Evolutionary conservation across 2,113 vertebrate genomes (phyloP).

Genomic region (Pollachius pollachius): DNA sequence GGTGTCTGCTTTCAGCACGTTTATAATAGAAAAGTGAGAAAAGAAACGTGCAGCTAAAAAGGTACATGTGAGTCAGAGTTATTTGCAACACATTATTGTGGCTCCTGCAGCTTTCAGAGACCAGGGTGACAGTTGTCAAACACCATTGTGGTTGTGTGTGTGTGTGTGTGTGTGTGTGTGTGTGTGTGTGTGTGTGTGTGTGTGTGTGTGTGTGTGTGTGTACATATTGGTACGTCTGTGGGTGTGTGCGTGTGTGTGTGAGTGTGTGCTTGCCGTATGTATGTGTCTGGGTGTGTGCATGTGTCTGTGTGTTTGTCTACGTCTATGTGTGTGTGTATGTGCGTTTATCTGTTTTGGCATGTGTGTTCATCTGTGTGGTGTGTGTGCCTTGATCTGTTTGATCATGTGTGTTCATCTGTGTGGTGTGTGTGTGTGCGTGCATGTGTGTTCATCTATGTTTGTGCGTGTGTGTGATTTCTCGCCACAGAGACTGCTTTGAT

Average conservation of each 20-base stretch:
- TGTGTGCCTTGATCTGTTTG: too few species aligned
- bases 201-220: slow-evolving; percentile 1
- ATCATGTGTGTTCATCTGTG: slow-evolving; percentile 19
- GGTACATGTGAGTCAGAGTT: slow-evolving; percentile 13
- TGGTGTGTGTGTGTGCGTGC: too few species aligned
- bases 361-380: too few species aligned
- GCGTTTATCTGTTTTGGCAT: slow-evolving; percentile 16
- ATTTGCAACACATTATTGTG: slow-evolving; percentile 1
- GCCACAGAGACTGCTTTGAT: slow-evolving; percentile 29
- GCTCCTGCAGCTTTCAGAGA: slow-evolving; percentile 11
- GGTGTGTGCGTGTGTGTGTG: too few species aligned
- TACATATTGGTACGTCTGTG: not conserved
- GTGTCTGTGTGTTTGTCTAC: too few species aligned
- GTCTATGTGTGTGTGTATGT: too few species aligned
- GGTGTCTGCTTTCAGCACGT: slow-evolving; percentile 5
- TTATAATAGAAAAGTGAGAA: slow-evolving; percentile 15
- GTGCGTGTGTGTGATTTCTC: slow-evolving; percentile 51
- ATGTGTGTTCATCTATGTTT: slow-evolving; percentile 29
- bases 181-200: too few species aligned
- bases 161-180: too few species aligned
- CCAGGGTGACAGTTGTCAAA: slow-evolving; percentile 36
- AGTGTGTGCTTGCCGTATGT: not conserved
- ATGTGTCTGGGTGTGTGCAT: too few species aligned
- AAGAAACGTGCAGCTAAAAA: slow-evolving; percentile 13
- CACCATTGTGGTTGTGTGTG: not conserved